These are phyloP conservation scores for Pristionchus maxplancki DNA, from an alignment of 2,888 invertebrate genomes.

Conservation along the genomic window DNA sequence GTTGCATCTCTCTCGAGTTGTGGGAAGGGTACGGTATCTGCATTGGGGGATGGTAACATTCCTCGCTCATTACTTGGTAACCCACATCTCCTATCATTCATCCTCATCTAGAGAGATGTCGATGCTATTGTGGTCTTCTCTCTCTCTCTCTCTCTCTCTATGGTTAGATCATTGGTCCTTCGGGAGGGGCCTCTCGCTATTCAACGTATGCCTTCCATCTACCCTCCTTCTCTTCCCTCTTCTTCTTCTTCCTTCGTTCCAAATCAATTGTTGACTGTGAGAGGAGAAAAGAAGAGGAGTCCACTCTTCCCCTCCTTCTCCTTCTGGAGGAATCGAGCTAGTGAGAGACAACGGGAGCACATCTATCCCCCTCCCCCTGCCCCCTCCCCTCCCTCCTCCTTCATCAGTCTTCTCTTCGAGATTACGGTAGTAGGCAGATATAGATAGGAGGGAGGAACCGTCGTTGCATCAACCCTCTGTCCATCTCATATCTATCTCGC, in stretches of 20 bases:
- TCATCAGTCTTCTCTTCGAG: not conserved
- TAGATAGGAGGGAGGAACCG: too few species aligned
- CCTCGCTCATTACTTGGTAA: too few species aligned
- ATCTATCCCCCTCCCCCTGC: not conserved
- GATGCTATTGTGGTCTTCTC: too few species aligned
- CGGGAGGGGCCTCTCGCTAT: not conserved
- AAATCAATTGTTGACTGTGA: constrained; percentile 34
- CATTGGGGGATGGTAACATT: not conserved
- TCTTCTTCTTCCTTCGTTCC: constrained; percentile 16
- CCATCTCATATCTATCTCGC: too few species aligned
- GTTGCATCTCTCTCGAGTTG: not conserved
- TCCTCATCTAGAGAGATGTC: not conserved
- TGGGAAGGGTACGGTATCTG: not conserved
- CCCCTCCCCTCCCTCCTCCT: not conserved
- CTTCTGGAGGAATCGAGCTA: constrained; percentile 20
- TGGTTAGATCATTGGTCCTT: not conserved
- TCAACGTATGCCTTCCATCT: constrained; percentile 15
- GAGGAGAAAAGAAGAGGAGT: constrained; percentile 28
- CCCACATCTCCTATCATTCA: too few species aligned
- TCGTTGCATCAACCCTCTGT: too few species aligned
- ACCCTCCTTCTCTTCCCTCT: constrained; percentile 1
- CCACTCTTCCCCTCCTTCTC: constrained; percentile 14
- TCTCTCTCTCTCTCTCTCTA: too few species aligned
- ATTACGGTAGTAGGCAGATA: too few species aligned
- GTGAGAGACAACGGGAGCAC: not conserved